phyloP scores from a whole-genome alignment of 2,797 vertebrate species.

The Coccyzus lansbergi region DNA sequence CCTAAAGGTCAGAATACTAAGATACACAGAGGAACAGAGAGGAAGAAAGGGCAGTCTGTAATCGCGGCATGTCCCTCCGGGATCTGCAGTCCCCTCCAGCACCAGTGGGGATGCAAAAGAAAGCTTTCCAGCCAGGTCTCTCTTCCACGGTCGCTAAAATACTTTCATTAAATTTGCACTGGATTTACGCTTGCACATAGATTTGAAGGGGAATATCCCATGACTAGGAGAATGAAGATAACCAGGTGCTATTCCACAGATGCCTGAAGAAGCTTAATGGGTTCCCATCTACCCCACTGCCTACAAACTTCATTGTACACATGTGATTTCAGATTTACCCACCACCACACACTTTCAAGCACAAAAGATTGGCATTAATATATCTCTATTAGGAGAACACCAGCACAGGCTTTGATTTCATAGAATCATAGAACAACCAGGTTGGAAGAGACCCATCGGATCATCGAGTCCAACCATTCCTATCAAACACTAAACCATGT shows the following conservation, averaged over 20 bases:
- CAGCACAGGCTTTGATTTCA: background rate
- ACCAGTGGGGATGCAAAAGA: background rate
- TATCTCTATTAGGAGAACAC: background rate
- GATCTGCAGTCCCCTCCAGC: background rate
- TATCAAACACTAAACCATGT: no score
- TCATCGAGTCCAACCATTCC: no score
- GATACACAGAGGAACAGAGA: background rate
- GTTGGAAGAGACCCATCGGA: no score
- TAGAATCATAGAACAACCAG: no score
- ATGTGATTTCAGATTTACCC: background rate
- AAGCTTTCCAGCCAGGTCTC: background rate
- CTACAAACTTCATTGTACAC: accelerated
- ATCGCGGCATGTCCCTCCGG: background rate
- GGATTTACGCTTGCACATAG: background rate
- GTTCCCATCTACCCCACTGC: background rate
- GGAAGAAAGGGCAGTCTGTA: background rate
- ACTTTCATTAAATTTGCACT: background rate
- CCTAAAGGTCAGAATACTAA: background rate
- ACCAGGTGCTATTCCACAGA: background rate
- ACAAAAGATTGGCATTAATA: background rate
- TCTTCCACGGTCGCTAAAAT: background rate
- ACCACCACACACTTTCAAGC: background rate
- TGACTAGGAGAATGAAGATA: background rate
- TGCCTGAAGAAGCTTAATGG: background rate
- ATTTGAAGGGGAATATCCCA: background rate